Evolutionary conservation across 1,140 invertebrate species (phyloP).

Genomic region (Adoxophyes honmai): DNA sequence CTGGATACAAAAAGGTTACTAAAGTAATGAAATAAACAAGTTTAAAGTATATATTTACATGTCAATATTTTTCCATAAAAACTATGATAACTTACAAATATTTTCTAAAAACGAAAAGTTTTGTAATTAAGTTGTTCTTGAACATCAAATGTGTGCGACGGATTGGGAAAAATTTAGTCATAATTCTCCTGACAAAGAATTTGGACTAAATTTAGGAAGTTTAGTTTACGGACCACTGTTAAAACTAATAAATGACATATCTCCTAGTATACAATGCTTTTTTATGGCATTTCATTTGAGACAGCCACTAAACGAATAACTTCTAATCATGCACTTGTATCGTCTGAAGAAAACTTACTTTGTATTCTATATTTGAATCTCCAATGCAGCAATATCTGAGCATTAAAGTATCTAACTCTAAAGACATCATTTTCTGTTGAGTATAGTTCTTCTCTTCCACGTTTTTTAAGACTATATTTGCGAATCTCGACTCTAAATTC

Average conservation of each 20-base stretch:
- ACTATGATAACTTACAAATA: constrained; percentile 13
- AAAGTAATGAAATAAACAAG: not conserved
- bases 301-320: too few species aligned
- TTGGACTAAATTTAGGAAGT: constrained; percentile 4
- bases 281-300: constrained; percentile 8
- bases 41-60: constrained; percentile 4
- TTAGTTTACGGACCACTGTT: not conserved
- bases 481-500: too few species aligned
- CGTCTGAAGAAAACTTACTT: too few species aligned
- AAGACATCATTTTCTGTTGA: too few species aligned
- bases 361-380: too few species aligned
- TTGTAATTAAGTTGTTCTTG: constrained; percentile 1
- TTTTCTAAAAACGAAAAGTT: constrained; percentile 9
- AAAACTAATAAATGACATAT: not conserved
- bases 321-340: too few species aligned
- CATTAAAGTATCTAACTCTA: too few species aligned
- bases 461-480: too few species aligned
- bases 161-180: not conserved
- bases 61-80: not conserved
- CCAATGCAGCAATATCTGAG: too few species aligned
- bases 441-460: too few species aligned
- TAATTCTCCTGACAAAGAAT: constrained; percentile 5
- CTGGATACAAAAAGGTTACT: not conserved
- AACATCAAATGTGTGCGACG: not conserved
- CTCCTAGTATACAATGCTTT: constrained; percentile 8